Evolutionary conservation across 2,888 invertebrate genomes (phyloP), one percentile per base, ranked within the genome.

Genomic region (Loripinus fragilis): DNA sequence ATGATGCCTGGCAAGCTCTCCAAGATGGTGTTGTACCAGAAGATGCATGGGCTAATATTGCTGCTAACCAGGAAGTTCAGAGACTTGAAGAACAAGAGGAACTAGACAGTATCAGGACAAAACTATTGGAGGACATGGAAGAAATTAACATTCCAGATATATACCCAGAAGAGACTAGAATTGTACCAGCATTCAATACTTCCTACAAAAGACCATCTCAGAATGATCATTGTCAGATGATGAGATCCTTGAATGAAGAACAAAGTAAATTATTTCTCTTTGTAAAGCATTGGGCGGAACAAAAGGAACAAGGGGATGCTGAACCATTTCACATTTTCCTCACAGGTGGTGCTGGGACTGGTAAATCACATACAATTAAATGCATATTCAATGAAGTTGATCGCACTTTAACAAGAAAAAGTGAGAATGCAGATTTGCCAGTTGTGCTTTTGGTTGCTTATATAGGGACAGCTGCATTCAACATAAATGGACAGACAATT

Each of bases 391-490:
- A 74, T 67, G 70, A 70, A 70, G 41, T 73, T 28, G 65, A 68
- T 25, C 45, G 38, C 33, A 64, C 45, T 60, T n/a, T 78, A 23
- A 48, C 55, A 15, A 60, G 52, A 52, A 60, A 20, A 65, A 52
- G 45, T 70, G 73, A 74, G 30, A 75, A 71, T 30, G 70, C 82
- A 38, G 74, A 77, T 52, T 65, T 23, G 55, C 67, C 71, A 48
- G 65, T 77, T 38, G 86, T 83, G 15, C 48, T 87, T 7, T 23
- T 81, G 30, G 60, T 80, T 5, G 88, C 87, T 41, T 81, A 77
- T 1, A 88, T 87, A n/a, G 89, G 87, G 30, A 89, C 86, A 78
- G 87, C 88, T 17, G 89, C 89, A 5, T 87, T 84, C 42, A 88
- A 89, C 66, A 89, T 90, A 15, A 75, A 72, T 50, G 90, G 90